These are phyloP conservation scores for Sarcophaga caerulescens DNA, from an alignment of 2,888 invertebrate species.

Conservation along the genomic window DNA sequence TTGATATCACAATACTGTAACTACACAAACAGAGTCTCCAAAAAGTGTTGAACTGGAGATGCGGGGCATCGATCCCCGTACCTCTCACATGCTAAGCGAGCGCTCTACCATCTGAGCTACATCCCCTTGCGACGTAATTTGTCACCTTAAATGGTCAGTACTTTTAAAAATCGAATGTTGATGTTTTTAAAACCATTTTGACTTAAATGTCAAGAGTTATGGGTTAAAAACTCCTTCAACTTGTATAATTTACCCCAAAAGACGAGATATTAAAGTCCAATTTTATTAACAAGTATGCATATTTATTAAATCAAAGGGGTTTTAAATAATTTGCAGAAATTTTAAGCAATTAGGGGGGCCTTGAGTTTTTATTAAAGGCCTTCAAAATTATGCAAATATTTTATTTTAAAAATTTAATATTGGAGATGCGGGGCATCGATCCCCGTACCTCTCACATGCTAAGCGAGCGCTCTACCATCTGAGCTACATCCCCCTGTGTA, in stretches of 20 bases:
- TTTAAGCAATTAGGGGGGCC: background rate
- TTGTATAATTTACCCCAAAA: no score
- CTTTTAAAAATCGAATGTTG: no score
- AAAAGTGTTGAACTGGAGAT: conserved; percentile 72
- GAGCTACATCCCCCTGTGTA: conserved; percentile 71
- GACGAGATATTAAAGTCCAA: no score
- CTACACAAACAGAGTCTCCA: no score
- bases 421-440: conserved; percentile 80
- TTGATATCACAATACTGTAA: no score
- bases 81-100: conserved; percentile 81
- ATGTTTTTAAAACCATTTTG: no score
- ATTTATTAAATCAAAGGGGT: no score
- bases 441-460: conserved; percentile 81
- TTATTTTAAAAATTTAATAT: conserved; percentile 17
- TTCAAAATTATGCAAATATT: background rate
- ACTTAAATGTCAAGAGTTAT: no score
- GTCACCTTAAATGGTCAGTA: no score
- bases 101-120: conserved; percentile 80
- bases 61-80: conserved; percentile 80
- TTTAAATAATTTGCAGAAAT: background rate
- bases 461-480: conserved; percentile 81
- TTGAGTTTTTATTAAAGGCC: background rate
- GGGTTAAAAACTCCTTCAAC: no score
- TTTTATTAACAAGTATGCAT: no score
- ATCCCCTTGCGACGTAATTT: conserved; percentile 72